These are phyloP conservation scores for Thryonomys swinderianus DNA, from an alignment of 2,113 vertebrate species.

Conservation along the genomic window DNA sequence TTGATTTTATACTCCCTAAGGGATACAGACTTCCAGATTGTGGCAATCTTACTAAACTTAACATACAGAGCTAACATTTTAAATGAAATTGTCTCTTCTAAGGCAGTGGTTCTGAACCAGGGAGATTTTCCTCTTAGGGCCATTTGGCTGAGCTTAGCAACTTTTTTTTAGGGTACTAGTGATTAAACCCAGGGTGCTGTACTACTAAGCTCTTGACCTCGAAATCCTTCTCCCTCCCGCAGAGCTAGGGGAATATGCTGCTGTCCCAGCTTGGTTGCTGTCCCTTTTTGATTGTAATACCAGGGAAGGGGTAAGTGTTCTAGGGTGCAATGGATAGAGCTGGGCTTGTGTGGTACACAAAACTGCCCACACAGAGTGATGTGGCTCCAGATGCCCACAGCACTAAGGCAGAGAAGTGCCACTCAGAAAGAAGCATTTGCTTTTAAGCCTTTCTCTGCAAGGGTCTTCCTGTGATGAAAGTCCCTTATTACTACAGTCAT, in stretches of 20 bases:
- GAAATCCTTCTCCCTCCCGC: background rate
- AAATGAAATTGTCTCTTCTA: background rate
- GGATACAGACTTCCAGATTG: background rate
- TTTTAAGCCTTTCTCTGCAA: background rate
- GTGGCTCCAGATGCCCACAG: too few relatives aligned
- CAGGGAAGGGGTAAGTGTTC: background rate
- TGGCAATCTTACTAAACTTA: background rate
- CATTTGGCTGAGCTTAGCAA: background rate
- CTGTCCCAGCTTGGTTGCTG: background rate
- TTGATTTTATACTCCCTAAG: background rate
- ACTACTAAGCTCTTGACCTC: background rate
- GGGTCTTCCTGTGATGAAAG: background rate
- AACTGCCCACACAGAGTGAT: background rate
- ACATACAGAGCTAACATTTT: background rate
- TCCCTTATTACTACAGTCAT: too few relatives aligned
- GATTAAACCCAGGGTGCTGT: background rate
- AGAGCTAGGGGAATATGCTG: background rate
- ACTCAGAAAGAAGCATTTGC: background rate
- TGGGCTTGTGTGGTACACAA: too few relatives aligned
- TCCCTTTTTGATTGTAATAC: background rate
- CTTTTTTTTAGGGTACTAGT: background rate
- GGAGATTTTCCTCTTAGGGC: background rate
- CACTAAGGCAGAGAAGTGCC: too few relatives aligned
- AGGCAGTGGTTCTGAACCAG: background rate
- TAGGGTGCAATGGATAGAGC: background rate